Conservation (phyloP, 2,113 vertebrate genomes). For the Sarotherodon lohbergeri region DNA sequence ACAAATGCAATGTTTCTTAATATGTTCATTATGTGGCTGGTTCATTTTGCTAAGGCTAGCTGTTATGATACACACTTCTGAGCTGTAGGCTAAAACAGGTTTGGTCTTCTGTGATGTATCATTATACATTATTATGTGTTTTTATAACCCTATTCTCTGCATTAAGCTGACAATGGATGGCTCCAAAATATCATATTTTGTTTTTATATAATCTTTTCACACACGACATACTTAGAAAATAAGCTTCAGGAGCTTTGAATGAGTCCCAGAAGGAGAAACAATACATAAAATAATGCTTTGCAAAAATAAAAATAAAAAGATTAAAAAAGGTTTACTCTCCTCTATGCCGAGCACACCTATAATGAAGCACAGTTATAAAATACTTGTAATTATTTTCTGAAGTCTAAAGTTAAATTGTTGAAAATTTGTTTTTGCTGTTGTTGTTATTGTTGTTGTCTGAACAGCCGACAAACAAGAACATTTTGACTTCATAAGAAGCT, state of each 20-base stretch:
- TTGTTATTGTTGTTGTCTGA: background rate
- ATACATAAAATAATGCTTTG: fast-evolving
- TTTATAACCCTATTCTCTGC: background rate
- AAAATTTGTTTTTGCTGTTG: fast-evolving
- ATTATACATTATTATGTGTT: background rate
- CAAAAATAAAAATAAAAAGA: background rate
- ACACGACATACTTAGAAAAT: background rate
- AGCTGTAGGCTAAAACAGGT: fast-evolving
- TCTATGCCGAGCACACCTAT: fast-evolving
- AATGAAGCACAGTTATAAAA: background rate
- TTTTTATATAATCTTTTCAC: background rate
- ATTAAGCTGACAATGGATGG: background rate
- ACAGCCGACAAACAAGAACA: fast-evolving
- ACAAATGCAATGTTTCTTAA: too few species aligned
- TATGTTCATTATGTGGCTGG: too few species aligned
- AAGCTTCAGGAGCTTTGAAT: fast-evolving
- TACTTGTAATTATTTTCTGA: background rate
- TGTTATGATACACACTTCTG: too few species aligned
- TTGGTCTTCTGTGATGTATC: fast-evolving
- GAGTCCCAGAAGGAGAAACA: fast-evolving
- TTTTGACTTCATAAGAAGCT: background rate
- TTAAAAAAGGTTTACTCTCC: background rate
- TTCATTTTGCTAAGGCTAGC: too few species aligned
- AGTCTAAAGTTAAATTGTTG: background rate
- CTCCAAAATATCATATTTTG: background rate